Percentiles rank a stretch among this genome's conserved stretches.
Evolutionary conservation across 92 coral and sea anemone genomes (phyloP).

Genomic region (Desmophyllum pertusum): DNA sequence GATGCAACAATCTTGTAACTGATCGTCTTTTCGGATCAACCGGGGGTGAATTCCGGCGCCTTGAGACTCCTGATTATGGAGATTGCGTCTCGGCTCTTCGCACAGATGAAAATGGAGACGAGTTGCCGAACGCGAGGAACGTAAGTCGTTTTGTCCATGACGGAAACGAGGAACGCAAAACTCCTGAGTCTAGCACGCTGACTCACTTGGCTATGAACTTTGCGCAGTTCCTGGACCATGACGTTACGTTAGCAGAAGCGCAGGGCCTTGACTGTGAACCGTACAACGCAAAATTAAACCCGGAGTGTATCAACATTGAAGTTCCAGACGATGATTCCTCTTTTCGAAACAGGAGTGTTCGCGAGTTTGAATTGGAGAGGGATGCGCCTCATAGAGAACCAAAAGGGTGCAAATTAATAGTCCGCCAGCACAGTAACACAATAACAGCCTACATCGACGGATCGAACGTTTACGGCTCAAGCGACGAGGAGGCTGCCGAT

Average conservation of each 20-base stretch:
- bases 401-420: slow-evolving; percentile 2
- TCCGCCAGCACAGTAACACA: slow-evolving; percentile 47
- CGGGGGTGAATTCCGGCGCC: slow-evolving; percentile 41
- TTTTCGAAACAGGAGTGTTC: slow-evolving; percentile 15
- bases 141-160: slow-evolving; percentile 32
- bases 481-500: slow-evolving; percentile 7
- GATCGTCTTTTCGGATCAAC: slow-evolving; percentile 67
- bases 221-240: slow-evolving; percentile 81
- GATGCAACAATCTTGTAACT: slow-evolving; percentile 64
- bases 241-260: slow-evolving; percentile 56
- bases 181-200: slow-evolving; percentile 20
- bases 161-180: slow-evolving; percentile 34
- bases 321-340: slow-evolving; percentile 38
- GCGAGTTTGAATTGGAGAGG: slow-evolving; percentile 30
- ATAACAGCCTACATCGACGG: slow-evolving; percentile 73
- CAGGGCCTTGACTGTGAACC: slow-evolving; percentile 35
- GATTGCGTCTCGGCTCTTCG: slow-evolving; percentile 59
- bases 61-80: slow-evolving; percentile 55
- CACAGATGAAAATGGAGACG: slow-evolving; percentile 18
- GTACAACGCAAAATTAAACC: neutral
- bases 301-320: slow-evolving; percentile 58
- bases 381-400: slow-evolving; percentile 38
- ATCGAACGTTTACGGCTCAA: slow-evolving; percentile 73
- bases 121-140: slow-evolving; percentile 52
- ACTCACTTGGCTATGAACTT: slow-evolving; percentile 72